Evolutionary conservation across 2,113 vertebrate species (phyloP).

Genomic region (Syngnathus typhle): DNA sequence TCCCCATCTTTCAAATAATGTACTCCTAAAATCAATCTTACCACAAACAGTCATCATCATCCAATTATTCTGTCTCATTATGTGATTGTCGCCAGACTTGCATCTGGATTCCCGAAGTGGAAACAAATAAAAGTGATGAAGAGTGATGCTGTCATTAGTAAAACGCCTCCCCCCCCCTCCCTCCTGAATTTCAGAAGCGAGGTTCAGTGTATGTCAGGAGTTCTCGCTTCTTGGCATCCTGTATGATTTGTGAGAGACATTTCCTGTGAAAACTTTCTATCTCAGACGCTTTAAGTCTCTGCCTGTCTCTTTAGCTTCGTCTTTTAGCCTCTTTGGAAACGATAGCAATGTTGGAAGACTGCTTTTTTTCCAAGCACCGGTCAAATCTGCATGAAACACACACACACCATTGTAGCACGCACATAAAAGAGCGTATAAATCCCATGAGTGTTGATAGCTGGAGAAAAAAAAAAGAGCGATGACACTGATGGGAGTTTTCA

Average conservation of each 20-base stretch:
- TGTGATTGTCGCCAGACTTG: conserved; percentile 10
- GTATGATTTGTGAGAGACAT: conserved; percentile 46
- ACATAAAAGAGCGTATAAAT: not conserved
- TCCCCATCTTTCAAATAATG: conserved; percentile 14
- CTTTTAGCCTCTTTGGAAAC: not conserved
- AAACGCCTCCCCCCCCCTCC: no score
- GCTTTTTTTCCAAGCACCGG: not conserved
- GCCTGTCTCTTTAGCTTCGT: conserved; percentile 40
- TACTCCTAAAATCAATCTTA: conserved; percentile 4
- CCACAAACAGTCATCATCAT: conserved; percentile 3
- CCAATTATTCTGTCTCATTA: not conserved
- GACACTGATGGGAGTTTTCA: not conserved
- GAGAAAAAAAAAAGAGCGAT: conserved; percentile 8
- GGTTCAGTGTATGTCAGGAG: conserved; percentile 14
- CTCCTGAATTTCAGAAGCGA: not conserved
- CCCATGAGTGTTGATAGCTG: not conserved
- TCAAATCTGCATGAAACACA: not conserved
- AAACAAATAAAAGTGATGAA: not conserved
- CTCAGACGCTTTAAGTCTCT: conserved; percentile 28
- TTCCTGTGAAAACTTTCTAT: conserved; percentile 54
- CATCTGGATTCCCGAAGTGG: conserved; percentile 35
- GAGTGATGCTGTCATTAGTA: not conserved
- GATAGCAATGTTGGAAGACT: conserved; percentile 6
- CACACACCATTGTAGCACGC: not conserved
- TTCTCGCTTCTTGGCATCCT: conserved; percentile 26